Evolutionary conservation across 2,797 vertebrate species (phyloP).

Genomic region (Notolepis coatsorum): DNA sequence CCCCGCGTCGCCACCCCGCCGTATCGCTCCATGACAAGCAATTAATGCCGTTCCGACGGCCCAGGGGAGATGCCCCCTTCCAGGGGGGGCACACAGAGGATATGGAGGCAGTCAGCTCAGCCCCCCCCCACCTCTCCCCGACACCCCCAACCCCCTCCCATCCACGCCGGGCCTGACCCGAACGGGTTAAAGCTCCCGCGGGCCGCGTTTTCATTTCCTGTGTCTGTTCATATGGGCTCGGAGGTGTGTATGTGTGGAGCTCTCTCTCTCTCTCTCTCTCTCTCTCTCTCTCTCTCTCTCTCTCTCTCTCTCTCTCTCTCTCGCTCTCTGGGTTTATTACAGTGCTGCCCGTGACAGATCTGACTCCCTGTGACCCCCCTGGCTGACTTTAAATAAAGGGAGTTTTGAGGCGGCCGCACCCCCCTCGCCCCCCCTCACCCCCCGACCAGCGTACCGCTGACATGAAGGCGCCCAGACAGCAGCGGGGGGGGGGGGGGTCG

Average conservation of each 20-base stretch:
- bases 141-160: background rate
- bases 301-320: too few species aligned
- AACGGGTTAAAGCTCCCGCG: constrained; percentile 79
- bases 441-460: constrained; percentile 70
- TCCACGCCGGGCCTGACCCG: background rate
- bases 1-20: too few species aligned
- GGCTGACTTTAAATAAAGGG: constrained; percentile 85
- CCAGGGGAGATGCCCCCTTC: constrained; percentile 60
- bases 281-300: too few species aligned
- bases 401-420: constrained; percentile 67
- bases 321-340: constrained; percentile 84
- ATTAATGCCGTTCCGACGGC: constrained; percentile 78
- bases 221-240: constrained; percentile 82
- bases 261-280: too few species aligned
- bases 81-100: constrained; percentile 61
- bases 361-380: constrained; percentile 81
- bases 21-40: constrained; percentile 78
- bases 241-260: constrained; percentile 81
- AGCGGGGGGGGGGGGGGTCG: constrained; percentile 77
- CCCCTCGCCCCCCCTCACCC: background rate
- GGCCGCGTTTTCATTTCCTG: constrained; percentile 85
- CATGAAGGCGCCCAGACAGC: constrained; percentile 71
- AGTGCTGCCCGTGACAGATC: constrained; percentile 83
- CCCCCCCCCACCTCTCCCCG: too few species aligned
- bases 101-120: constrained; percentile 33